These are phyloP conservation scores for Paguma larvata DNA, from an alignment of 2,797 vertebrate genomes.

Conservation along the genomic window DNA sequence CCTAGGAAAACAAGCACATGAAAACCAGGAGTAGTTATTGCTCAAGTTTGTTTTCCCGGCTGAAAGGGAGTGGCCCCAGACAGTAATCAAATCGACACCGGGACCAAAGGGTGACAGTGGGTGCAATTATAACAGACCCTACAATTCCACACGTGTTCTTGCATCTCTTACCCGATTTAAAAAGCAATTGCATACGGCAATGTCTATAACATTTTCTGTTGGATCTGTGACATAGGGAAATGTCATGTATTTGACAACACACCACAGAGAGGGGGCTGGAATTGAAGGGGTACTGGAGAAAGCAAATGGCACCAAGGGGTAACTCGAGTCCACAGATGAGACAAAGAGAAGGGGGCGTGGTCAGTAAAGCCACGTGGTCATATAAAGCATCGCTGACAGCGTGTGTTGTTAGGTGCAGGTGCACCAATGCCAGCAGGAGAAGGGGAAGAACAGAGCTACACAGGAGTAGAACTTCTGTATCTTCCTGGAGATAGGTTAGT, in stretches of 20 bases:
- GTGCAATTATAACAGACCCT: rapidly evolving
- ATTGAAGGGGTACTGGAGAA: not conserved
- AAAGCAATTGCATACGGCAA: not conserved
- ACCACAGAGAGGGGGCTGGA: not conserved
- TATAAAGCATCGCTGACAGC: not conserved
- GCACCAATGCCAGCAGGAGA: not conserved
- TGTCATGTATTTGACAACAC: not conserved
- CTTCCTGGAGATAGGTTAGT: too few relatives aligned
- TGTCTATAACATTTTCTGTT: not conserved
- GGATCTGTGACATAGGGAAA: not conserved
- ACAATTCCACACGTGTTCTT: not conserved
- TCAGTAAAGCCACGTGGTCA: not conserved
- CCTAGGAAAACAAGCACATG: not conserved
- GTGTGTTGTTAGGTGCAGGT: not conserved
- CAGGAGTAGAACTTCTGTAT: not conserved
- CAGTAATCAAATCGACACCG: not conserved
- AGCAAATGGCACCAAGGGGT: not conserved
- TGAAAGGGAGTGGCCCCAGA: not conserved
- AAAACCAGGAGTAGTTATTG: not conserved
- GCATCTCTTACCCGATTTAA: not conserved
- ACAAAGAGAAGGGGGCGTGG: not conserved
- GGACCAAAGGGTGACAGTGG: not conserved
- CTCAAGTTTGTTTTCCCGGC: not conserved
- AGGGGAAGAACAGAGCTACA: too few relatives aligned
- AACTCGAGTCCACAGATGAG: not conserved